These are phyloP conservation scores for Campylomormyrus tamandua DNA, from an alignment of 2,113 vertebrate genomes.

Conservation along the genomic window DNA sequence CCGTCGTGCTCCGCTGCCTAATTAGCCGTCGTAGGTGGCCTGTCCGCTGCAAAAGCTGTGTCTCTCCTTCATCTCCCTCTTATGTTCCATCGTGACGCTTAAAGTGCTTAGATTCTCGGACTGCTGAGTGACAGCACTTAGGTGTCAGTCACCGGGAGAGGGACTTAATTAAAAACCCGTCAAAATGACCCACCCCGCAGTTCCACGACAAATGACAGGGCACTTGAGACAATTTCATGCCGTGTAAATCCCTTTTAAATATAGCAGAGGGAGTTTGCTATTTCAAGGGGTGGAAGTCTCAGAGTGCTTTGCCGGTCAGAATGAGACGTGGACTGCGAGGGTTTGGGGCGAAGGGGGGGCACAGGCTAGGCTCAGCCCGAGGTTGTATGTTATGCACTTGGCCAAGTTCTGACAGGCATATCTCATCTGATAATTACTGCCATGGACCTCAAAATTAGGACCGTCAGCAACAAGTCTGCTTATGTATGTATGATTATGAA, in stretches of 20 bases:
- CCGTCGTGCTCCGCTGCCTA: neutral
- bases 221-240: neutral
- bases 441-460: neutral
- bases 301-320: neutral
- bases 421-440: neutral
- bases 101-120: neutral
- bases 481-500: neutral
- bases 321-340: neutral
- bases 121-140: neutral
- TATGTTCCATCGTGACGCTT: neutral
- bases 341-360: no score
- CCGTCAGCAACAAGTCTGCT: neutral
- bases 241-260: neutral
- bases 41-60: neutral
- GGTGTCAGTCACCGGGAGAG: neutral
- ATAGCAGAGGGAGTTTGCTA: neutral
- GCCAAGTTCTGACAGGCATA: neutral
- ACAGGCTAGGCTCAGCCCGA: neutral
- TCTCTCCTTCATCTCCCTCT: neutral
- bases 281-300: neutral
- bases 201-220: neutral
- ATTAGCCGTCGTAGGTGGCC: neutral
- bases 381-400: neutral
- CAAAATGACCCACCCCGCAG: neutral
- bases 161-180: conserved; percentile 3